These are phyloP conservation scores for Augochlorella aurata DNA, from an alignment of 2,888 invertebrate species.

Conservation along the genomic window DNA sequence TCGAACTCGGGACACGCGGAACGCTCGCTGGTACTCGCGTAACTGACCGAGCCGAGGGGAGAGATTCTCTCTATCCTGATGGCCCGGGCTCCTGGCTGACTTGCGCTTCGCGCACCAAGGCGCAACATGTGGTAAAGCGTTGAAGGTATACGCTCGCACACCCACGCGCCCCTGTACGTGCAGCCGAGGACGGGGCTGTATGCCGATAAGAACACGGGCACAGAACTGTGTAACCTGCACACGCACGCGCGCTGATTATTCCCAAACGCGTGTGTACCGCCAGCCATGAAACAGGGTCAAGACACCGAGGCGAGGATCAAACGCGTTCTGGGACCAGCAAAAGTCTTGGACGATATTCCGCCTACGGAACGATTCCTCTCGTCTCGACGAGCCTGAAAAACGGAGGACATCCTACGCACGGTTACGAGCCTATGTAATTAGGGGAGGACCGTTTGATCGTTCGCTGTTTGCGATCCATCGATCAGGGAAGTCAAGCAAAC, in stretches of 20 bases:
- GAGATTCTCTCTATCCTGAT: constrained; percentile 74
- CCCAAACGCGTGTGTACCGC: constrained; percentile 51
- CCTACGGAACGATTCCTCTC: not conserved
- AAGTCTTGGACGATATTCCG: not conserved
- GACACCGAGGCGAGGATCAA: constrained; percentile 51
- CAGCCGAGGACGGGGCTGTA: constrained; percentile 27
- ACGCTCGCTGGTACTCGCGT: constrained; percentile 76
- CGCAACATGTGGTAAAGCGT: constrained; percentile 81
- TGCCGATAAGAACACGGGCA: constrained; percentile 44
- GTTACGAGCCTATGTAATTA: not conserved
- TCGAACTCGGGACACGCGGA: constrained; percentile 62
- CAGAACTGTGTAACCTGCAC: constrained; percentile 39
- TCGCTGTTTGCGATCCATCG: not conserved
- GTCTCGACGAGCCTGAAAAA: not conserved
- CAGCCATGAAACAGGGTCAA: constrained; percentile 56
- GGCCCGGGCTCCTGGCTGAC: constrained; percentile 81
- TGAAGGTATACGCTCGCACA: constrained; percentile 64
- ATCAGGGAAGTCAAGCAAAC: not conserved
- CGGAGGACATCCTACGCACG: not conserved
- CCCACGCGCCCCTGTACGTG: not conserved
- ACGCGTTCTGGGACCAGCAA: constrained; percentile 24
- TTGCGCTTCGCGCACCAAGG: constrained; percentile 79
- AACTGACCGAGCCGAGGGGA: constrained; percentile 75
- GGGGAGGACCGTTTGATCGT: not conserved
- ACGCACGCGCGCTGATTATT: constrained; percentile 57